Evolutionary conservation across 2,888 invertebrate genomes (phyloP), one percentile per base, ranked within the genome.

Genomic region (Diadegma fenestrale): DNA sequence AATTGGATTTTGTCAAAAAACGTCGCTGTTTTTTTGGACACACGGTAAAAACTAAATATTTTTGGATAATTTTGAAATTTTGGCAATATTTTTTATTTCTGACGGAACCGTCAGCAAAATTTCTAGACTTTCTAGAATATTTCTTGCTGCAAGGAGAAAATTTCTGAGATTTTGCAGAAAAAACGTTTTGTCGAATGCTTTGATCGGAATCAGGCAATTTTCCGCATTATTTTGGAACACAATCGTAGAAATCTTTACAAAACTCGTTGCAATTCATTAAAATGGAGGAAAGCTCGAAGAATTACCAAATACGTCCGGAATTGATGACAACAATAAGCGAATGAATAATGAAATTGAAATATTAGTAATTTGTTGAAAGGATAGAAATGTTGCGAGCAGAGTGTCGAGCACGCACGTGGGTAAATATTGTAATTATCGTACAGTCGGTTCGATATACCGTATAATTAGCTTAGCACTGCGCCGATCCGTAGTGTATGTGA

Each of bases 341-440:
- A 37, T 72, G 19, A 22, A 58, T 72, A 43, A 58, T 22, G 8
- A 17, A 26, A 41, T 22, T 30, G 43, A 58, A 43, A 43, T 75
- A n/a, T 41, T 17, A 43, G 26, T 58, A 26, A 58, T 58, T 58
- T 5, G 51, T 61, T 14, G 17, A 22, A 71, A 19, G 26, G 80
- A 79, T 79, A 71, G 71, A 79, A 33, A 79, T 63, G 71, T 80
- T 41, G 45, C 45, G 33, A 33, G 37, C 8, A n/a, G 73, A 66
- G 73, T 73, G 72, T 73, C 58, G 80, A 80, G 64, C 71, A 54
- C 54, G 26, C 30, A 66, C 54, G 33, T 43, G 41, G n/a, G 54
- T 80, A 66, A 73, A 80, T 80, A 80, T 80, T 80, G 73, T 73
- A 80, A 80, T 73, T 73, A 80, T 48, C 71, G 63, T 45, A 43